Percentiles rank a stretch among this genome's conserved stretches.
Evolutionary conservation across 1,140 invertebrate genomes (phyloP).

Genomic region (Uloborus diversus): DNA sequence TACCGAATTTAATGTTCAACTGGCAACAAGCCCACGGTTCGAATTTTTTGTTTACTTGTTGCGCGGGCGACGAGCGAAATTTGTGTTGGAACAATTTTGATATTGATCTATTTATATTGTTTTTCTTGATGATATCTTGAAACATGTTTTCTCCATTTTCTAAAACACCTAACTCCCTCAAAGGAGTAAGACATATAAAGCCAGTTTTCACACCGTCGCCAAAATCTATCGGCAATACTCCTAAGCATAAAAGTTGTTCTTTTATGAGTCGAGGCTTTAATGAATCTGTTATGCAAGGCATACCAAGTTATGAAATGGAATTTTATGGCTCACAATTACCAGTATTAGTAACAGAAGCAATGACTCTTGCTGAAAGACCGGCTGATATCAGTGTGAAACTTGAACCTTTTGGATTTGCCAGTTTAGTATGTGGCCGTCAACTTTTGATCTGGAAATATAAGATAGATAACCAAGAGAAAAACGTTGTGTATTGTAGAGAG

Average conservation of each 20-base stretch:
- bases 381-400: slow-evolving; percentile 73
- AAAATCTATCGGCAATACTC: no score
- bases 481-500: slow-evolving; percentile 73
- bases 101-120: no score
- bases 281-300: background rate
- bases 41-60: no score
- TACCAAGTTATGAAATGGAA: slow-evolving; percentile 61
- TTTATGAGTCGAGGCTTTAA: slow-evolving; percentile 1
- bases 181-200: no score
- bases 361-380: slow-evolving; percentile 79
- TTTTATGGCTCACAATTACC: slow-evolving; percentile 80
- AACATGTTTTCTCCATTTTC: slow-evolving; percentile 24
- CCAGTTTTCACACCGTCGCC: no score
- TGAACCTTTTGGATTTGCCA: slow-evolving; percentile 77
- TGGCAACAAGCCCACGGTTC: no score
- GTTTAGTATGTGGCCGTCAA: slow-evolving; percentile 86
- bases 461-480: slow-evolving; percentile 47
- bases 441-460: slow-evolving; percentile 89
- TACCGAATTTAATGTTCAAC: no score
- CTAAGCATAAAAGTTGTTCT: no score
- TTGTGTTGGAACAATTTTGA: no score
- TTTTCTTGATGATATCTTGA: no score
- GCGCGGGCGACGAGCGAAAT: no score
- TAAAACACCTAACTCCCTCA: slow-evolving; percentile 17
- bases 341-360: slow-evolving; percentile 85